A percentile compares a stretch with the other conserved stretches of the same genome.
Conservation (phyloP, 2,888 invertebrate species). For the Zonitis immaculata region DNA sequence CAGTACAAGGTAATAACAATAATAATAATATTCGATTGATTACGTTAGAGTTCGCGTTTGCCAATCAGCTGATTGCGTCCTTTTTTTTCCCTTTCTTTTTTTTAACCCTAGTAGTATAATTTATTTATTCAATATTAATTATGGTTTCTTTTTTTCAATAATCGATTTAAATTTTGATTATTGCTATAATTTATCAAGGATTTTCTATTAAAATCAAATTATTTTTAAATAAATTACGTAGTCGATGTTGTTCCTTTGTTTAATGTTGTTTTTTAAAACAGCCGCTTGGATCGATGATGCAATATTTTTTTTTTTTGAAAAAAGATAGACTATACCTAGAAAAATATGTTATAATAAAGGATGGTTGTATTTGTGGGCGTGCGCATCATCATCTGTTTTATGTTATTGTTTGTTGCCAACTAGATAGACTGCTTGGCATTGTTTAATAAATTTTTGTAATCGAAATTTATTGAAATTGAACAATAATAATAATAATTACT, state of each 20-base stretch:
- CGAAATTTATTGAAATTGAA: neutral
- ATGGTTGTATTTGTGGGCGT: constrained; percentile 10
- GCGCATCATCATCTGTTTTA: constrained; percentile 10
- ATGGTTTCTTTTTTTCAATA: too few relatives aligned
- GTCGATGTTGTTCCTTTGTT: constrained; percentile 8
- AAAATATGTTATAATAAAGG: constrained; percentile 16
- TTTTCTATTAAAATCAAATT: too few relatives aligned
- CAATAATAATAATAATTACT: neutral
- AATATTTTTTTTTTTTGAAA: constrained; percentile 33
- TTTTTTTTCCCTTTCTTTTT: too few relatives aligned
- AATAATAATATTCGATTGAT: neutral
- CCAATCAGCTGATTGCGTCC: constrained; percentile 20
- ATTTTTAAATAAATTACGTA: too few relatives aligned
- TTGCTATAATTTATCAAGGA: too few relatives aligned
- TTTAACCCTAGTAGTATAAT: too few relatives aligned
- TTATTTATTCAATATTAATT: too few relatives aligned
- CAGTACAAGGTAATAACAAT: constrained; percentile 21
- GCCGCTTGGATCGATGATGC: constrained; percentile 43
- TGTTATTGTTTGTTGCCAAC: constrained; percentile 9
- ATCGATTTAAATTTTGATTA: too few relatives aligned
- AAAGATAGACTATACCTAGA: constrained; percentile 24
- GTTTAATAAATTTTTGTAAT: constrained; percentile 1
- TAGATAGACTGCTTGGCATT: constrained; percentile 22
- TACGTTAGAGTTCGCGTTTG: neutral
- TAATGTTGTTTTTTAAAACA: constrained; percentile 33